phyloP scores from a whole-genome alignment of 2,888 invertebrate species.

The Spatulosminthurus flaviceps region DNA sequence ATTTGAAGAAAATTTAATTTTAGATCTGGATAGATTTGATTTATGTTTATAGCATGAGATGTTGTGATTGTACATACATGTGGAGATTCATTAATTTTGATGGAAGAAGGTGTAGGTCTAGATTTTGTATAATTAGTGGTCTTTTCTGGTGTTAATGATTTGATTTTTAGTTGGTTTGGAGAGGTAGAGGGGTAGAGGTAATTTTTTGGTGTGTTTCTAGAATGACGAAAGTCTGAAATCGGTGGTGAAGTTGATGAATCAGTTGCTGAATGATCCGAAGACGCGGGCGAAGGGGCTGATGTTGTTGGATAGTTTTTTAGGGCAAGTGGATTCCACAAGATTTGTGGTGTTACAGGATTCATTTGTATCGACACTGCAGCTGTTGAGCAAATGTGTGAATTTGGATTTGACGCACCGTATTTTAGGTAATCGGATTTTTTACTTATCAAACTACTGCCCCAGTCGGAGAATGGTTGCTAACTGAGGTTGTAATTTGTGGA shows the following conservation, averaged over 20 bases:
- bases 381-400: slow-evolving; percentile 55
- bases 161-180: too few relatives aligned
- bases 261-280: slow-evolving; percentile 57
- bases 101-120: too few relatives aligned
- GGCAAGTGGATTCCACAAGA: slow-evolving; percentile 47
- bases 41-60: background rate
- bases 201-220: slow-evolving; percentile 47
- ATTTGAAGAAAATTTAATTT: background rate
- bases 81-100: too few relatives aligned
- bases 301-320: slow-evolving; percentile 50
- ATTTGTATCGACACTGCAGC: slow-evolving; percentile 55
- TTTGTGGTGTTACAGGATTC: slow-evolving; percentile 55
- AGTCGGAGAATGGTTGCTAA: background rate
- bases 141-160: too few relatives aligned
- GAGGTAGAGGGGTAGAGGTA: background rate
- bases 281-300: slow-evolving; percentile 55
- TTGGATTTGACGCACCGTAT: slow-evolving; percentile 48
- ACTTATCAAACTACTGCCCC: too few relatives aligned
- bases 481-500: background rate
- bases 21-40: background rate
- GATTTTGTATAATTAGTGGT: too few relatives aligned
- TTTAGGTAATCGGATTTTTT: too few relatives aligned
- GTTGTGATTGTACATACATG: too few relatives aligned
- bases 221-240: slow-evolving; percentile 56
- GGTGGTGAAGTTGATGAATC: slow-evolving; percentile 54